phyloP scores from a whole-genome alignment of 2,113 vertebrate genomes.

The Dasyornis broadbenti region DNA sequence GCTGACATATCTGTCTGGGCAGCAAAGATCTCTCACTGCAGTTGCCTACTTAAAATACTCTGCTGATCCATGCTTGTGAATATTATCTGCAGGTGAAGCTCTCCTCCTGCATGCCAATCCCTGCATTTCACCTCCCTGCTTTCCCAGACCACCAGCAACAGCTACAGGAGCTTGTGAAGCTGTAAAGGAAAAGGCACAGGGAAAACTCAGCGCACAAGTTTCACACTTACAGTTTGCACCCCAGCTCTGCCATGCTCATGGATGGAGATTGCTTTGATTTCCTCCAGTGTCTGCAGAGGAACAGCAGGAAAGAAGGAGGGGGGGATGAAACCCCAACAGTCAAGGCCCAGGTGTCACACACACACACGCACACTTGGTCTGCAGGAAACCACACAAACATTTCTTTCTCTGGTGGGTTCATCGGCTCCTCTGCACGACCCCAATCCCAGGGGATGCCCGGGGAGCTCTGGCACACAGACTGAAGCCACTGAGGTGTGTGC shows the following conservation, averaged over 20 bases:
- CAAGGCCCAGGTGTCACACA: background rate
- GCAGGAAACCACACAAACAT: background rate
- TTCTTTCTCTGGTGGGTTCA: background rate
- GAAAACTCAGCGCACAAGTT: background rate
- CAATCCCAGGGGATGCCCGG: background rate
- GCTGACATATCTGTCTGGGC: background rate
- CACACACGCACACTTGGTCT: background rate
- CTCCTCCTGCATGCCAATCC: background rate
- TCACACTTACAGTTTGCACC: background rate
- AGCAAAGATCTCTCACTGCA: background rate
- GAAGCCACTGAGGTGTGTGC: background rate
- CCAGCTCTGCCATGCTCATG: background rate
- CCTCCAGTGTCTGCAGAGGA: background rate
- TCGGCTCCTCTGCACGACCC: background rate
- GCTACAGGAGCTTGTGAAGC: background rate
- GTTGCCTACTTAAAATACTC: background rate
- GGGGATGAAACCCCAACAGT: background rate
- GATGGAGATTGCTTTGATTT: background rate
- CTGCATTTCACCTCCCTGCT: background rate
- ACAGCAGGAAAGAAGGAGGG: background rate
- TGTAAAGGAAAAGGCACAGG: background rate
- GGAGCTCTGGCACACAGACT: background rate
- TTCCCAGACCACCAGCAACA: background rate
- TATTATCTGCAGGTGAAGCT: background rate
- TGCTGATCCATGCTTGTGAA: background rate